Evolutionary conservation across 1,140 invertebrate genomes (phyloP).

Genomic region (Microvelia longipes): DNA sequence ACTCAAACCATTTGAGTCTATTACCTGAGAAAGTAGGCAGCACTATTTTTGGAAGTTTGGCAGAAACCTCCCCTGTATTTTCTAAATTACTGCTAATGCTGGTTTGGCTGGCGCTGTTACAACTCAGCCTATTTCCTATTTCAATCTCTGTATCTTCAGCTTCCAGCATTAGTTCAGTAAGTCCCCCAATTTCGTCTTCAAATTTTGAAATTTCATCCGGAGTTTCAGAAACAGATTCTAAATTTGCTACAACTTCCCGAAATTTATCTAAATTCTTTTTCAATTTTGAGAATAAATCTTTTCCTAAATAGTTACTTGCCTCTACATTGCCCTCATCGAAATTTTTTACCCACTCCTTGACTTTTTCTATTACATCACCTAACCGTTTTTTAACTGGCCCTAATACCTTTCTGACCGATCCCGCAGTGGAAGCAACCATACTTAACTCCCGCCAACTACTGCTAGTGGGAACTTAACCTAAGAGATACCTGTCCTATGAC

Average conservation of each 20-base stretch:
- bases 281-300: background rate
- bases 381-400: background rate
- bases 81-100: background rate
- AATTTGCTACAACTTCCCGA: background rate
- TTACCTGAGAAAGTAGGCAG: background rate
- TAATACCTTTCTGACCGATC: background rate
- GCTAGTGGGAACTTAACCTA: background rate
- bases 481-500: background rate
- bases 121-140: background rate
- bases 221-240: background rate
- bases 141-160: background rate
- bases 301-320: background rate
- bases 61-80: background rate
- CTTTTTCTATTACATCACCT: background rate
- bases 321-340: background rate
- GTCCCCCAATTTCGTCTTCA: background rate
- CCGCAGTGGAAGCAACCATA: background rate
- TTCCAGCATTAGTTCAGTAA: background rate
- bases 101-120: background rate
- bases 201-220: background rate
- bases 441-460: background rate
- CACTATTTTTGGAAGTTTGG: background rate
- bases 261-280: background rate
- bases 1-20: background rate
- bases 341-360: background rate